Percentiles rank a stretch among this genome's conserved stretches.
Conservation (phyloP, 1,140 invertebrate species). For the Drosophila pachea region DNA sequence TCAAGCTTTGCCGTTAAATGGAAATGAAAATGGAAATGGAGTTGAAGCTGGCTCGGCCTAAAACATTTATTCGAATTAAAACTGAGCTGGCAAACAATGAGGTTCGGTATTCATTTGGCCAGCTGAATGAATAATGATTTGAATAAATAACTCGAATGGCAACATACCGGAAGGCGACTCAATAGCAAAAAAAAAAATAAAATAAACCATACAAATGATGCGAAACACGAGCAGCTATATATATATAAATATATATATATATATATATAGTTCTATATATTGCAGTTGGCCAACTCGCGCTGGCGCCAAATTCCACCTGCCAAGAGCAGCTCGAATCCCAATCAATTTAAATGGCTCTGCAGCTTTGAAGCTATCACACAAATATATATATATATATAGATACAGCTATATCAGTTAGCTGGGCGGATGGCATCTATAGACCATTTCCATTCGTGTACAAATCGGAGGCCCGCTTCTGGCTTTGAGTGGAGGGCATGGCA, state of each 20-base stretch:
- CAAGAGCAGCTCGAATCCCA: too few relatives aligned
- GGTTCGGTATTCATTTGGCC: constrained; percentile 23
- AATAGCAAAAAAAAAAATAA: background rate
- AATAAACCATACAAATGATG: background rate
- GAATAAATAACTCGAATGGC: constrained; percentile 16
- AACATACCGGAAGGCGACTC: constrained; percentile 9
- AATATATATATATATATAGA: background rate
- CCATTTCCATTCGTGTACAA: too few relatives aligned
- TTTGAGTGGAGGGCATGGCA: too few relatives aligned
- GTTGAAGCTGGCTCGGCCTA: background rate
- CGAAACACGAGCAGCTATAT: background rate
- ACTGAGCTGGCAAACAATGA: constrained; percentile 8
- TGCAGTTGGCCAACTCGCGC: too few relatives aligned
- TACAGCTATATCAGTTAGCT: too few relatives aligned
- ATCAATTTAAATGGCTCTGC: too few relatives aligned
- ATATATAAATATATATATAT: background rate
- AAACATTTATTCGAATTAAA: constrained; percentile 27
- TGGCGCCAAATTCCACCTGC: too few relatives aligned
- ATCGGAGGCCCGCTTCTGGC: too few relatives aligned
- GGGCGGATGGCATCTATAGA: too few relatives aligned
- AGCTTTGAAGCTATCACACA: too few relatives aligned
- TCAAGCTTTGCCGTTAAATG: constrained; percentile 35
- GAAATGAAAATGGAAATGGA: constrained; percentile 32
- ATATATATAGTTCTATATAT: background rate
- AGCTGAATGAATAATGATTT: constrained; percentile 36